Base-by-base conservation (phyloP, 2,113 vertebrate genomes). In the Oryzias melastigma region DNA sequence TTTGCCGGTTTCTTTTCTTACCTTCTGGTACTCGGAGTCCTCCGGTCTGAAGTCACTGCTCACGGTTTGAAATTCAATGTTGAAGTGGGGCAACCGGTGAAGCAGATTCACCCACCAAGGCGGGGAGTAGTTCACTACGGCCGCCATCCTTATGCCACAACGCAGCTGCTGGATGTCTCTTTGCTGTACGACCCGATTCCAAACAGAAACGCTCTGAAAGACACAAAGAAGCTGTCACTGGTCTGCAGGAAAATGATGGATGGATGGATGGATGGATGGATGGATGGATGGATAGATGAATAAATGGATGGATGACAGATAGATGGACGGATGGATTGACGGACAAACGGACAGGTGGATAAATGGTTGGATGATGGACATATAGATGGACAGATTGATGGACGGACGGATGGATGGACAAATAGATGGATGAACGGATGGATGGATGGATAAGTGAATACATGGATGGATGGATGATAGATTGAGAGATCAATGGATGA, bases 41-140 rank as follows among this genome's bases (percentile, higher is more conserved):
- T 96, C 93, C 1, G 96, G 96, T 52, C 92, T 93, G 90, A 98
- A 97, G 77, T 94, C 94, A 35, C 92, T 93, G 89, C 88, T 91
- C 71, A 94, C 92, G 59, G 88, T 61, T 84, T 98, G 94, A 88
- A 96, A 95, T 50, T 92, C 92, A n/a, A 96, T 86, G 90, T 92
- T 93, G 86, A 97, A 87, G 80, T 95, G 96, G 63, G 96, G 96
- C 78, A 98, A 84, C 66, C 96, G 93, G 90, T 98, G 96, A 65
- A 98, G 91, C 43, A 97, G 93, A 84, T 88, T 96, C 76, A 95
- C 95, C 96, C 96, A 97, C 96, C 96, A 97, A 10, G 95, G 95
- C 5, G 96, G 94, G 65, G 93, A 91, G 83, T 96, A 97, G 89
- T 94, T 95, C 69, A 96, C 93, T 13, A 94, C 95, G 45, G 95